These are phyloP conservation scores for Asteroscopus sphinx DNA, from an alignment of 2,888 invertebrate species.

Conservation along the genomic window DNA sequence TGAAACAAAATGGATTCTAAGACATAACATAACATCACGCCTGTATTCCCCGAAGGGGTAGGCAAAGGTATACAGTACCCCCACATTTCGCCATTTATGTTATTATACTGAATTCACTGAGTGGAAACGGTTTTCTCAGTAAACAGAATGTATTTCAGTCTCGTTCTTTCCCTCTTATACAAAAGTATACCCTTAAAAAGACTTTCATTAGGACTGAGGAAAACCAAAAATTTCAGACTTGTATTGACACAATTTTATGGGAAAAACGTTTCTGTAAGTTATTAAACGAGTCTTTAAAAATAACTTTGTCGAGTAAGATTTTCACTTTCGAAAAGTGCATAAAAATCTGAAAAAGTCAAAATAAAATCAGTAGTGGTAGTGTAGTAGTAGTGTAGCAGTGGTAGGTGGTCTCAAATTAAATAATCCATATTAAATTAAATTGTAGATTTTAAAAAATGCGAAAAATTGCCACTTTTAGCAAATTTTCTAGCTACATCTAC, in stretches of 20 bases:
- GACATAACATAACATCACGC: too few species aligned
- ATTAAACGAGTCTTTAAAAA: conserved; percentile 19
- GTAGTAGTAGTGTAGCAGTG: too few species aligned
- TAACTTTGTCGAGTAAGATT: conserved; percentile 17
- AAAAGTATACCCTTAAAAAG: conserved; percentile 11
- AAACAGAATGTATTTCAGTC: not conserved
- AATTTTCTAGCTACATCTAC: too few species aligned
- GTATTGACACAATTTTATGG: conserved; percentile 49
- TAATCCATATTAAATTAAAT: too few species aligned
- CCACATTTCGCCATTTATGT: too few species aligned
- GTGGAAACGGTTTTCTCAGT: not conserved
- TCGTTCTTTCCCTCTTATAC: not conserved
- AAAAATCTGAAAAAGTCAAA: not conserved
- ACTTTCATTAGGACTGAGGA: conserved; percentile 20
- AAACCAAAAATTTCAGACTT: conserved; percentile 26
- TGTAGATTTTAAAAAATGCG: too few species aligned
- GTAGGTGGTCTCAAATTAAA: too few species aligned
- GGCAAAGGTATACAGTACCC: too few species aligned
- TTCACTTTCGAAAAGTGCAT: conserved; percentile 6
- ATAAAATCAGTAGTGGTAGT: not conserved
- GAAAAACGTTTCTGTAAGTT: conserved; percentile 28
- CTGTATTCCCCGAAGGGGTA: too few species aligned
- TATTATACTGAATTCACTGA: too few species aligned
- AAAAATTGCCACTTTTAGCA: too few species aligned
- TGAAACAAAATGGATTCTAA: too few species aligned